Base-by-base conservation (phyloP, 1,140 invertebrate genomes). In the Ips typographus region DNA sequence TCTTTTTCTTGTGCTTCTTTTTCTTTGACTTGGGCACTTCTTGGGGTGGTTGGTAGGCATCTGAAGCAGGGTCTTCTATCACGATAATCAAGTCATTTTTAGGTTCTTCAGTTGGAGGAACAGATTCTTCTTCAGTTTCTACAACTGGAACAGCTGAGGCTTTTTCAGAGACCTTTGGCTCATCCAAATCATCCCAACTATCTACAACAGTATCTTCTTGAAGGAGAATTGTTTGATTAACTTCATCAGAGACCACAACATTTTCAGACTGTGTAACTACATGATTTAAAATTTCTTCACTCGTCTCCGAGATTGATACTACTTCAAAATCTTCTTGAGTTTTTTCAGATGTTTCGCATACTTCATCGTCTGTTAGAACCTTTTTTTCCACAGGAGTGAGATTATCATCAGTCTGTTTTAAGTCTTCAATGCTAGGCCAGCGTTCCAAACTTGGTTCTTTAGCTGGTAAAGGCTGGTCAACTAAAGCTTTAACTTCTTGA, bases 371-470 rank as follows among this genome's bases (percentile, higher is more conserved):
- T 37, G 63, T 65, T 2, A 65, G 56, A 5, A 42, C 51, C n/a
- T 55, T 40, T 49, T 56, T 65, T 37, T 65, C 63, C 4, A 65
- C 4, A 8, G 63, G 63, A 6, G 2, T 47, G 3, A 68, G 1
- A 40, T 59, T 37, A 7, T 51, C 65, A 42, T 68, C 53, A 59
- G 57, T 42, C n/a, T 8, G 3, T 52, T 60, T 61, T 39, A 68
- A 49, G 8, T 62, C 49, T 68, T 62, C 66, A 3, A 68, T 37
- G 40, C 58, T 68, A 8, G 66, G 66, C 66, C 58, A 68, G 39
- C 59, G 66, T 62, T 68, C 49, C 55, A 68, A 42, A 39, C 3
- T 41, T 4, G 3, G 57, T 57, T 63, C 59, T 22, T 47, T 3
- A 49, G 22, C 4, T 4, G 39, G 36, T 2, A 66, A 3, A 6